phyloP scores from a whole-genome alignment of 1,140 invertebrate genomes.

The Zaprionus camerounensis region DNA sequence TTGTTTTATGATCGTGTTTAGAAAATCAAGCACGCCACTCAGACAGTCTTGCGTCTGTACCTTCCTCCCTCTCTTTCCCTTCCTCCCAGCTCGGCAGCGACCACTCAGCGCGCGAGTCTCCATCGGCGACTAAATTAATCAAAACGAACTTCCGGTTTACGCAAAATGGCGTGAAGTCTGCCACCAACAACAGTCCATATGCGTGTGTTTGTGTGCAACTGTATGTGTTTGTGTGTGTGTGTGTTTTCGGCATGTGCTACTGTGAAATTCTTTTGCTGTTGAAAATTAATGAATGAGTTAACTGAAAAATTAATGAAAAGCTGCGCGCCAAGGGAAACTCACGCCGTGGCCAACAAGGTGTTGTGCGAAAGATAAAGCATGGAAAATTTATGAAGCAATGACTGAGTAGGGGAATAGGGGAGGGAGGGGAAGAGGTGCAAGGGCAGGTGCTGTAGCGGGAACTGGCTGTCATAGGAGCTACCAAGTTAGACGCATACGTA shows the following conservation, averaged over 20 bases:
- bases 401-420: background rate
- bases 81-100: constrained; percentile 1
- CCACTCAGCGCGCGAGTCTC: constrained; percentile 62
- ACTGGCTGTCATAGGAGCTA: constrained; percentile 33
- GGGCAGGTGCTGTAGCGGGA: constrained; percentile 7
- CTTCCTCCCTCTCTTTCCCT: background rate
- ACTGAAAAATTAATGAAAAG: constrained; percentile 83
- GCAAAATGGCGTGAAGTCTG: constrained; percentile 82
- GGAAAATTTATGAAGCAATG: constrained; percentile 76
- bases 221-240: constrained; percentile 31
- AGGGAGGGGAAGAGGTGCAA: constrained; percentile 21
- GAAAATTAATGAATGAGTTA: constrained; percentile 83
- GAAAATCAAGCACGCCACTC: constrained; percentile 46
- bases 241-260: constrained; percentile 51
- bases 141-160: constrained; percentile 83
- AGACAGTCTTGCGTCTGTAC: background rate
- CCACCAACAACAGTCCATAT: constrained; percentile 46
- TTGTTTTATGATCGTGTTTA: constrained; percentile 66
- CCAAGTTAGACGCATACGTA: constrained; percentile 68
- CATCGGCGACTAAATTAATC: constrained; percentile 81
- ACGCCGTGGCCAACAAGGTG: constrained; percentile 58
- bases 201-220: constrained; percentile 16
- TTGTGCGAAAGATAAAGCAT: constrained; percentile 79
- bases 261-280: constrained; percentile 58
- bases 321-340: constrained; percentile 39